Base-by-base conservation (phyloP, 2,888 invertebrate species). In the Athalia cordata region DNA sequence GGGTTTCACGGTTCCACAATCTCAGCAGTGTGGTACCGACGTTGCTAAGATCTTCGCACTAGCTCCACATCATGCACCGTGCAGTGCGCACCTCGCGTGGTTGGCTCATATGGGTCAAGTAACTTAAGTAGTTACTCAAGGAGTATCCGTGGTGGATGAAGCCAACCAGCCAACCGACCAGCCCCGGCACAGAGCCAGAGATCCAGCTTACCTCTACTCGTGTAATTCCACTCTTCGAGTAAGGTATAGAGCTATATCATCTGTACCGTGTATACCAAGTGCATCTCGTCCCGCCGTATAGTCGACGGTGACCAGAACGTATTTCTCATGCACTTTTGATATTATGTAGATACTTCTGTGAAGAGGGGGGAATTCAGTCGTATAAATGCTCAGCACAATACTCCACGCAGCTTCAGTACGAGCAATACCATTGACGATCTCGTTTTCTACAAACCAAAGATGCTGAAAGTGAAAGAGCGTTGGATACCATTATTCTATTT, bases 61-160 rank as follows among this genome's bases (percentile, higher is more conserved):
- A 43, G 4, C 55, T 52, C 45, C 55, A 55, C 55, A 66, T 8
- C 15, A 15, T 66, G 55, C 67, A 68, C 9, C 11, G 70, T 70
- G 45, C 72, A 75, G 64, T 62, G 75, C 62, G 59, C 72, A 59
- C 75, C 50, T 64, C 52, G 75, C 75, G 61, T 79, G 79, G 78
- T 80, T 80, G 77, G 81, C 85, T 83, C 78, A 83, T 85, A 59
- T 84, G 80, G 84, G 84, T 85, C 85, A 83, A 82, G 85, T 85
- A 85, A 84, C 76, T 82, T 82, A 81, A 84, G 83, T 82, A 83
- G 84, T 80, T 80, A 80, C 80, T 81, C 82, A 84, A 85, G 83
- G 81, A 85, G 75, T 75, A 75, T 75, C 50, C 75, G 75, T 15
- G 75, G 75, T 75, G 75, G 50, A 64, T 61, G 45, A 72, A 72